phyloP scores from a whole-genome alignment of 2,113 vertebrate species.

The Macquaria ambigua region DNA sequence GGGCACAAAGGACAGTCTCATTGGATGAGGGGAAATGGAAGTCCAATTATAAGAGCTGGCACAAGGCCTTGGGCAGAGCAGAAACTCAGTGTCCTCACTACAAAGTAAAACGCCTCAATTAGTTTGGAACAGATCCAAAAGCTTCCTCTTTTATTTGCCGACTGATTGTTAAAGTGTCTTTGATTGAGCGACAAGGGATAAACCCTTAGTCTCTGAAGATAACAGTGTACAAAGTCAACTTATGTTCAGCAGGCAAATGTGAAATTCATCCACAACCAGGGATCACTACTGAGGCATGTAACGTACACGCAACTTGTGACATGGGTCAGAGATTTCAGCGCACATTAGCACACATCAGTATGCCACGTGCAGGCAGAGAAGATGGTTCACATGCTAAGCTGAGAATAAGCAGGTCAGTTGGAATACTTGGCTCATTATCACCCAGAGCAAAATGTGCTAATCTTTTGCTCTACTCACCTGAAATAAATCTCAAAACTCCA shows the following conservation, averaged over 20 bases:
- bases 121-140: conserved; percentile 49
- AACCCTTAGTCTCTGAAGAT: conserved; percentile 28
- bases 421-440: conserved; percentile 25
- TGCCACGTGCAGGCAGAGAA: conserved; percentile 13
- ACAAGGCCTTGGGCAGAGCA: conserved; percentile 24
- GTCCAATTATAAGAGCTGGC: conserved; percentile 66
- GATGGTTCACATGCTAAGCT: conserved; percentile 30
- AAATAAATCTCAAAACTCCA: conserved; percentile 15
- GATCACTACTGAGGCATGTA: conserved; percentile 15
- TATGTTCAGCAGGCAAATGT: conserved; percentile 12
- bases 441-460: conserved; percentile 3
- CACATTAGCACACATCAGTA: conserved; percentile 30
- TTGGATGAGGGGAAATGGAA: conserved; percentile 53
- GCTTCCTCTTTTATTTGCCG: conserved; percentile 30
- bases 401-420: conserved; percentile 51
- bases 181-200: conserved; percentile 18
- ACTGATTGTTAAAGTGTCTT: conserved; percentile 33
- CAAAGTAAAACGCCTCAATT: conserved; percentile 22
- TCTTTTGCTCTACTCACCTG: conserved; percentile 33
- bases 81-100: conserved; percentile 15
- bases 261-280: neutral
- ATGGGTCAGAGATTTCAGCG: conserved; percentile 49
- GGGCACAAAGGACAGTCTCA: conserved; percentile 62
- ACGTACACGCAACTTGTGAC: conserved; percentile 49
- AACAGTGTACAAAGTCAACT: conserved; percentile 12